These are phyloP conservation scores for Macrostomum cliftonense DNA, from an alignment of 2,888 invertebrate species.

Conservation along the genomic window DNA sequence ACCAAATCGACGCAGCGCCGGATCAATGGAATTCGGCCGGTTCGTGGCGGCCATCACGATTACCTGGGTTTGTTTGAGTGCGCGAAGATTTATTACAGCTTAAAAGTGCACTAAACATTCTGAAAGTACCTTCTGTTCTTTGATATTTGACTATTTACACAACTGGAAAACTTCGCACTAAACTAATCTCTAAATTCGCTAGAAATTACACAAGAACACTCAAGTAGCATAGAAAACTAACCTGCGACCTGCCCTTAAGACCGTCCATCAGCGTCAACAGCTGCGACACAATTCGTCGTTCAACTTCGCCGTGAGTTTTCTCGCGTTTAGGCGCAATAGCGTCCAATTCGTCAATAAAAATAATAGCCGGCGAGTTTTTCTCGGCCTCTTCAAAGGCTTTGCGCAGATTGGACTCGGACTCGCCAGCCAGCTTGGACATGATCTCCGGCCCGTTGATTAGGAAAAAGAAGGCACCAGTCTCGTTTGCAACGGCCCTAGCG, in stretches of 20 bases:
- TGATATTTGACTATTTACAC: too few species aligned
- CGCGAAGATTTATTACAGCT: too few species aligned
- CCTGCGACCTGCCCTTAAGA: constrained; percentile 64
- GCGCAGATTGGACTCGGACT: constrained; percentile 90
- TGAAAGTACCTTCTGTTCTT: too few species aligned
- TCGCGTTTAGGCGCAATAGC: constrained; percentile 99
- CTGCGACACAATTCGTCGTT: constrained; percentile 92
- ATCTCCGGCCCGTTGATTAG: constrained; percentile 95
- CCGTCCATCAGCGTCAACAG: constrained; percentile 94
- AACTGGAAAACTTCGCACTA: too few species aligned
- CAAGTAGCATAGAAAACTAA: too few species aligned
- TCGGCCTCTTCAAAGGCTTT: constrained; percentile 99
- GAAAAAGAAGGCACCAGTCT: constrained; percentile 98
- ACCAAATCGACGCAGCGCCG: constrained; percentile 86
- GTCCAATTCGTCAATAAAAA: constrained; percentile 97
- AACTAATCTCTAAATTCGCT: too few species aligned
- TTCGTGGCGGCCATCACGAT: constrained; percentile 99
- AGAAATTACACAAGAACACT: too few species aligned
- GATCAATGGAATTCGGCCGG: constrained; percentile 92
- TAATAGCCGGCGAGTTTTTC: constrained; percentile 94
- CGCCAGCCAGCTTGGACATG: constrained; percentile 96
- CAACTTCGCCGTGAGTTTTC: constrained; percentile 93
- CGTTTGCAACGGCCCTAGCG: constrained; percentile 94
- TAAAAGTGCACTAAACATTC: too few species aligned
- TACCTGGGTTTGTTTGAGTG: constrained; percentile 52